These are phyloP conservation scores for Adoxophyes honmai DNA, from an alignment of 1,140 invertebrate genomes.

Conservation along the genomic window DNA sequence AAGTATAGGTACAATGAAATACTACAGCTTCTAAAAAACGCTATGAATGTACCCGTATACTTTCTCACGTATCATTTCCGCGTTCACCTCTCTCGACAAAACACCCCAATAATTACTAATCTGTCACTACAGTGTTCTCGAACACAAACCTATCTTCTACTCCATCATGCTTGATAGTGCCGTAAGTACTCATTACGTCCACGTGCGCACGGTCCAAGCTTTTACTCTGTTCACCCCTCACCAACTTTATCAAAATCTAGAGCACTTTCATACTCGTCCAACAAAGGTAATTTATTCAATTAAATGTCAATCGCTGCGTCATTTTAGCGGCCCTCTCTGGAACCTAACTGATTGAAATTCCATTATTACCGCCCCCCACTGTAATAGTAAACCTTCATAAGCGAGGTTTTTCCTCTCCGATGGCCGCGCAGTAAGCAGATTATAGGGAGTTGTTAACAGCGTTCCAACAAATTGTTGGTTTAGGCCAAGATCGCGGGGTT, in stretches of 20 bases:
- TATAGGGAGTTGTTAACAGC: neutral
- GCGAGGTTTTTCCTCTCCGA: slow-evolving; percentile 44
- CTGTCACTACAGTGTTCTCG: too few species aligned
- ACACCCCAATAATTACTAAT: too few species aligned
- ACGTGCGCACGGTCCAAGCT: neutral
- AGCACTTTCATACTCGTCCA: neutral
- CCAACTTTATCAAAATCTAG: slow-evolving; percentile 3
- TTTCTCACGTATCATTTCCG: too few species aligned
- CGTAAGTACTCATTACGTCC: too few species aligned
- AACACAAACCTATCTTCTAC: too few species aligned
- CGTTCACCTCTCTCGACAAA: too few species aligned
- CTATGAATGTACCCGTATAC: too few species aligned
- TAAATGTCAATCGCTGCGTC: slow-evolving; percentile 18
- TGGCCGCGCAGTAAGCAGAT: neutral
- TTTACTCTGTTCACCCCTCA: neutral
- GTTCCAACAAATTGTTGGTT: too few species aligned
- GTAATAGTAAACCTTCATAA: slow-evolving; percentile 35
- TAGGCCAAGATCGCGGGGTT: too few species aligned
- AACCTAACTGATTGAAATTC: slow-evolving; percentile 64
- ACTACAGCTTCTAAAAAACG: too few species aligned
- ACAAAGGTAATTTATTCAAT: slow-evolving; percentile 14
- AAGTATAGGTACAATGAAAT: too few species aligned
- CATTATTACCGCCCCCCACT: slow-evolving; percentile 59
- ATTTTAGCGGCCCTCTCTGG: slow-evolving; percentile 21
- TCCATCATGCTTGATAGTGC: too few species aligned